Evolutionary conservation across 1,140 invertebrate genomes (phyloP).

Genomic region (Cepaea nemoralis): DNA sequence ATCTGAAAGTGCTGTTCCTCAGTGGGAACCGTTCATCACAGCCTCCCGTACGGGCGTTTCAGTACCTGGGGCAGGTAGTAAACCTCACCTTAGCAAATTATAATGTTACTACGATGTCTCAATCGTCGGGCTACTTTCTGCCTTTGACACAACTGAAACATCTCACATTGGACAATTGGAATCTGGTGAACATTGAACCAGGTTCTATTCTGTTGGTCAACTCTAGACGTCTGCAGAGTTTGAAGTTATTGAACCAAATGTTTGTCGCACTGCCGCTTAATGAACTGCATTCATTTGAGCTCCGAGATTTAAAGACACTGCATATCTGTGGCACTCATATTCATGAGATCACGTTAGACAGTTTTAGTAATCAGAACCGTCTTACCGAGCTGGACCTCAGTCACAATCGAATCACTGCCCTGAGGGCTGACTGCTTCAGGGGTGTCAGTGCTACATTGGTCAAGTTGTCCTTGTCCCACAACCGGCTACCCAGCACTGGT

Average conservation of each 20-base stretch:
- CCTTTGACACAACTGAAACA: not conserved
- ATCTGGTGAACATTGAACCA: not conserved
- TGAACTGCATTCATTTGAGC: not conserved
- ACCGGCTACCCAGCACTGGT: not conserved
- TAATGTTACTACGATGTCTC: not conserved
- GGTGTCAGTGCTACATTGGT: not conserved
- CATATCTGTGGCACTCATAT: not conserved
- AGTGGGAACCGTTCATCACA: not conserved
- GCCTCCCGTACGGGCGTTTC: not conserved
- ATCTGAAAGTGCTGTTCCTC: not conserved
- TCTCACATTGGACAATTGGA: slow-evolving; percentile 17
- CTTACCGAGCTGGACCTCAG: slow-evolving; percentile 2
- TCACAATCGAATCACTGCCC: not conserved
- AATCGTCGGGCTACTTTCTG: not conserved
- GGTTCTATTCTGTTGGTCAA: not conserved
- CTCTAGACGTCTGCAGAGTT: not conserved
- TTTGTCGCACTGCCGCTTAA: not conserved
- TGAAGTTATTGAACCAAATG: not conserved
- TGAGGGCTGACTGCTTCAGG: not conserved
- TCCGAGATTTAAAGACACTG: not conserved
- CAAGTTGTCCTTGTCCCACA: not conserved
- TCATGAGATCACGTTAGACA: not conserved
- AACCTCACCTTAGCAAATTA: not conserved
- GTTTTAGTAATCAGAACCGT: not conserved
- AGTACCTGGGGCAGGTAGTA: not conserved